Evolutionary conservation across 1,140 invertebrate species (phyloP).

Genomic region (Monomorium pharaonis): DNA sequence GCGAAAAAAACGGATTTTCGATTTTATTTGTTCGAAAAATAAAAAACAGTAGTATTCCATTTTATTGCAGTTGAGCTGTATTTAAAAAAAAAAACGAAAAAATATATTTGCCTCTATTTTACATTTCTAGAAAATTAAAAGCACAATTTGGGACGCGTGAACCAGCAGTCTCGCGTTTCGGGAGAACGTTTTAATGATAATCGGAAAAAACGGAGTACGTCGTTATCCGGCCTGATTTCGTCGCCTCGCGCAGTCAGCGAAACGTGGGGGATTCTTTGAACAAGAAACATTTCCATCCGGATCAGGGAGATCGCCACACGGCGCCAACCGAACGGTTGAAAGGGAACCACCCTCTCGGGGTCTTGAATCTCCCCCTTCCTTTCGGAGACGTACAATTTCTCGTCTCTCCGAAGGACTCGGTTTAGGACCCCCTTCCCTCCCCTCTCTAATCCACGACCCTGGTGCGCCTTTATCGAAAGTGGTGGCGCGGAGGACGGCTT

Average conservation of each 20-base stretch:
- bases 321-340: not conserved
- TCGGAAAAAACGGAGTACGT: not conserved
- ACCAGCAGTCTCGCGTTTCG: not conserved
- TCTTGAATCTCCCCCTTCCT: conserved; percentile 3
- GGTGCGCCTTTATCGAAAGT: not conserved
- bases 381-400: not conserved
- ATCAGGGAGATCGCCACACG: not conserved
- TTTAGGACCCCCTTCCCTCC: not conserved
- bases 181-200: not conserved
- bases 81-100: too few relatives aligned
- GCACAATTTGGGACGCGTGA: not conserved
- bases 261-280: not conserved
- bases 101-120: too few relatives aligned
- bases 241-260: not conserved
- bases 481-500: not conserved
- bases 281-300: not conserved
- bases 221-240: not conserved
- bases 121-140: too few relatives aligned
- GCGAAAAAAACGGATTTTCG: too few relatives aligned
- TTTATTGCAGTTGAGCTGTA: too few relatives aligned
- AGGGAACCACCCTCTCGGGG: not conserved
- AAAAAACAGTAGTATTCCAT: too few relatives aligned
- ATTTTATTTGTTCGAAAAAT: too few relatives aligned
- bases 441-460: conserved; percentile 1
- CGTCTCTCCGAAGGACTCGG: not conserved